Percentiles rank a stretch among this genome's conserved stretches.
phyloP scores from a whole-genome alignment of 2,888 invertebrate genomes.

The Yponomeuta plumbellus region DNA sequence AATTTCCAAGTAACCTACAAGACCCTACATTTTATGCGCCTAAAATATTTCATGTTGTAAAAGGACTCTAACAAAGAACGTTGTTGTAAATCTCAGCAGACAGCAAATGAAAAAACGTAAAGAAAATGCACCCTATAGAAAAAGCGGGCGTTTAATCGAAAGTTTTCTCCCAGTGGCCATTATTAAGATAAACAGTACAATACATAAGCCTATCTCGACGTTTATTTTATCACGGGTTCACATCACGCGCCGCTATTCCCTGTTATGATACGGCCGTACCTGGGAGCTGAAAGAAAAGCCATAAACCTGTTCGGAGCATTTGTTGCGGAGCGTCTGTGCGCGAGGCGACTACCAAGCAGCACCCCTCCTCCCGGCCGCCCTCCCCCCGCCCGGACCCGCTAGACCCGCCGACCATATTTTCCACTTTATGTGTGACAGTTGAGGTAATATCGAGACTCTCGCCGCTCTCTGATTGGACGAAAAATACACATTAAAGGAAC shows the following conservation, averaged over 20 bases:
- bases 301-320: constrained; percentile 75
- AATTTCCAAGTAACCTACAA: background rate
- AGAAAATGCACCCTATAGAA: constrained; percentile 36
- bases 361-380: constrained; percentile 37
- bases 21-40: background rate
- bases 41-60: background rate
- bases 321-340: constrained; percentile 66
- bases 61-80: background rate
- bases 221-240: constrained; percentile 77
- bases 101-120: constrained; percentile 30
- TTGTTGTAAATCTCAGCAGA: constrained; percentile 6
- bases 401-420: constrained; percentile 75
- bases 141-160: constrained; percentile 66
- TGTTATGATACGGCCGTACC: constrained; percentile 77
- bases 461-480: constrained; percentile 77
- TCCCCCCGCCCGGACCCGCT: constrained; percentile 31
- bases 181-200: constrained; percentile 77
- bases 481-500: constrained; percentile 78
- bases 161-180: constrained; percentile 72
- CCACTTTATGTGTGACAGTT: constrained; percentile 79
- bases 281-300: constrained; percentile 77
- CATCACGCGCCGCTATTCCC: constrained; percentile 76
- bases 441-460: constrained; percentile 78
- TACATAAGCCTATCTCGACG: constrained; percentile 77
- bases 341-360: constrained; percentile 28